Percentiles rank a stretch among this genome's conserved stretches.
These are phyloP conservation scores for Diabrotica virgifera DNA, from an alignment of 1,140 invertebrate species.

Conservation along the genomic window DNA sequence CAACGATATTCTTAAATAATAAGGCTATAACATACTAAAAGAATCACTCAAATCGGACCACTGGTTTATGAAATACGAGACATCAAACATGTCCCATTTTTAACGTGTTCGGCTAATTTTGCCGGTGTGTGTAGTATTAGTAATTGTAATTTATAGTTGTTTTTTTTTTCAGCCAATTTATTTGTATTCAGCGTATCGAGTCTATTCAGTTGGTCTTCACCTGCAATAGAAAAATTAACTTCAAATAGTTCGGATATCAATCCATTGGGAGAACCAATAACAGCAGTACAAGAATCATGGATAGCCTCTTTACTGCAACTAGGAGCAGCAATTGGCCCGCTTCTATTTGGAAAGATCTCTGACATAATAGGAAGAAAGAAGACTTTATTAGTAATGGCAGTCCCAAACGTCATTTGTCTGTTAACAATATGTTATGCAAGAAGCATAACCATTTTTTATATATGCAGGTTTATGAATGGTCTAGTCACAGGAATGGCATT, in stretches of 20 bases:
- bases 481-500: constrained; percentile 50
- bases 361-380: constrained; percentile 27
- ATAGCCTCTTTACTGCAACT: constrained; percentile 25
- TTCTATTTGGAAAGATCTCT: constrained; percentile 15
- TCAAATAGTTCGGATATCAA: constrained; percentile 21
- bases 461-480: constrained; percentile 26
- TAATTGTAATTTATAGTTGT: no score
- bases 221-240: constrained; percentile 23
- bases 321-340: constrained; percentile 24
- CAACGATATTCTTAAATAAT: no score
- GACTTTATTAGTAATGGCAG: constrained; percentile 19
- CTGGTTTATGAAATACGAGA: no score
- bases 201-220: constrained; percentile 26
- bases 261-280: constrained; percentile 19
- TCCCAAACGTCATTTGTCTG: constrained; percentile 24
- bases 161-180: constrained; percentile 23
- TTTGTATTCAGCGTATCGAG: constrained; percentile 20
- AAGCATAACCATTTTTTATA: constrained; percentile 22
- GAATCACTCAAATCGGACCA: no score
- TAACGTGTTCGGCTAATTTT: no score
- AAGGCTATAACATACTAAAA: no score
- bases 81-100: no score
- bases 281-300: constrained; percentile 26
- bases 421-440: constrained; percentile 25
- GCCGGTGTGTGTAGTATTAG: no score